Conservation (phyloP, 2,113 vertebrate species). For the Cathartes aura region DNA sequence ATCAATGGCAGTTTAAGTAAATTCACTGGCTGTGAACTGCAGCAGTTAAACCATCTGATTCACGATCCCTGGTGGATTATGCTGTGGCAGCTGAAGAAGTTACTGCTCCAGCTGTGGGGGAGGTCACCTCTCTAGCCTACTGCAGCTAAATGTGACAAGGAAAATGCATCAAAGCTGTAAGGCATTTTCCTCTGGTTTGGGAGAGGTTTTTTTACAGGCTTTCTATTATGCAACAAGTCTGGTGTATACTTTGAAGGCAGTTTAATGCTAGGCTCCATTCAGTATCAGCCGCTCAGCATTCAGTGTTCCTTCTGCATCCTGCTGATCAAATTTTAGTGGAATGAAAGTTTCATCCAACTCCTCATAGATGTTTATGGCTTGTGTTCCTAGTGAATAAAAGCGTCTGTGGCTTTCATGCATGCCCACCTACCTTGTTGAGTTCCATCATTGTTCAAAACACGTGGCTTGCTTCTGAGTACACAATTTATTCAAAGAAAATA, state of each 20-base stretch:
- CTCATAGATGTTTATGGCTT: neutral
- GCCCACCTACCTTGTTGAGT: neutral
- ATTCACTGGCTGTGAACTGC: neutral
- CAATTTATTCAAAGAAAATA: neutral
- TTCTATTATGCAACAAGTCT: neutral
- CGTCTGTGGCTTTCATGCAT: neutral
- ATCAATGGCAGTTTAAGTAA: neutral
- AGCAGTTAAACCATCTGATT: slow-evolving; percentile 26
- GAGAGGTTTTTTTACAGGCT: neutral
- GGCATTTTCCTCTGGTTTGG: neutral
- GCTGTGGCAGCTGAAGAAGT: neutral
- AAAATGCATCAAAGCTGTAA: neutral
- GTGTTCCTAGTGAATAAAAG: neutral
- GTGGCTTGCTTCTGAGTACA: neutral
- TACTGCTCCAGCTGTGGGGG: neutral
- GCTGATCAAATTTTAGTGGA: neutral
- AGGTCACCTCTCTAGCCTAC: neutral
- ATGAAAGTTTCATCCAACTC: neutral
- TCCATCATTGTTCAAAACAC: neutral
- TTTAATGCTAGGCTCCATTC: neutral
- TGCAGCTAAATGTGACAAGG: neutral
- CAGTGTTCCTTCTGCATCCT: neutral
- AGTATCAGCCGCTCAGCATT: neutral
- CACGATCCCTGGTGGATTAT: neutral
- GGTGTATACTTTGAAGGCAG: neutral